Evolutionary conservation across 2,888 invertebrate genomes (phyloP).

Genomic region (Coecobrya sp.): DNA sequence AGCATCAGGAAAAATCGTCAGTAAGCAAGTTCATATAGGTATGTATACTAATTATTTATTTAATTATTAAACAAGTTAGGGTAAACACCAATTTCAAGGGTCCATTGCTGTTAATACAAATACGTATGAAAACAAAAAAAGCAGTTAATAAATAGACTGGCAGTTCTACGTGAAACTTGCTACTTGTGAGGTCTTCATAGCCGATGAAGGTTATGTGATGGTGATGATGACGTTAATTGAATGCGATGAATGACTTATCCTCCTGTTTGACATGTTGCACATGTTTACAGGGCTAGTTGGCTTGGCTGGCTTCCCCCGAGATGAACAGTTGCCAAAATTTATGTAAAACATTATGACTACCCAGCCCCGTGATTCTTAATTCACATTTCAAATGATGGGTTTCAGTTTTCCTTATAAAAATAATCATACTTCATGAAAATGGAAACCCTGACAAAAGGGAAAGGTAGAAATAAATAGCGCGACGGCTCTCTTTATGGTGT

Average conservation of each 20-base stretch:
- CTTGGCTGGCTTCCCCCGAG: neutral
- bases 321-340: slow-evolving; percentile 45
- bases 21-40: too few species aligned
- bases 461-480: neutral
- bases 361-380: slow-evolving; percentile 17
- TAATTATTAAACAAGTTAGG: too few species aligned
- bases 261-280: slow-evolving; percentile 58
- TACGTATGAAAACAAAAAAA: neutral
- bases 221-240: slow-evolving; percentile 68
- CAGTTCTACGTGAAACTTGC: neutral
- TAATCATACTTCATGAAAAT: neutral
- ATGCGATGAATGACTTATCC: slow-evolving; percentile 68
- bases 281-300: slow-evolving; percentile 21
- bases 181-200: slow-evolving; percentile 63
- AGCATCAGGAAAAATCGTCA: too few species aligned
- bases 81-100: neutral
- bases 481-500: neutral
- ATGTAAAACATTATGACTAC: slow-evolving; percentile 16
- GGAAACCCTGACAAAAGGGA: neutral
- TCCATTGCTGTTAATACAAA: neutral
- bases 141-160: neutral
- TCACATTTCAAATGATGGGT: slow-evolving; percentile 49
- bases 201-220: slow-evolving; percentile 53
- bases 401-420: slow-evolving; percentile 40
- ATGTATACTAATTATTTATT: too few species aligned